Conservation (phyloP, 2,113 vertebrate species). For the Etia nguti region DNA sequence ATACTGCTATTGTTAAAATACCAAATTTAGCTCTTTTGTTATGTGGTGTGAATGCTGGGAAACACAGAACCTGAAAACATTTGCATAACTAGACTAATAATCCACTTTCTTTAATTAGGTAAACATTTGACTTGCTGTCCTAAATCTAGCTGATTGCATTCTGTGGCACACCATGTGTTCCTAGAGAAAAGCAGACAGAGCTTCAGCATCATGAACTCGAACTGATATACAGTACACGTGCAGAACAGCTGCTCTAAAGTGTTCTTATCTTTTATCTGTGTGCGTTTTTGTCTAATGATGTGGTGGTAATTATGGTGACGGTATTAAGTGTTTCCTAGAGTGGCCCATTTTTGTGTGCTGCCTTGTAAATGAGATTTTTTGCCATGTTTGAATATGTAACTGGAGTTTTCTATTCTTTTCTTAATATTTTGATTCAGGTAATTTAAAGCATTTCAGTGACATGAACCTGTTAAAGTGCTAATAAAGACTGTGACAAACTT, state of each 20-base stretch:
- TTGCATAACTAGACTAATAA: not conserved
- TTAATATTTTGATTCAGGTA: not conserved
- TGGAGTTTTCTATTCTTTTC: not conserved
- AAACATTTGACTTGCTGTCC: not conserved
- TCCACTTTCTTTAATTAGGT: not conserved
- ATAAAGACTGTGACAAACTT: not conserved
- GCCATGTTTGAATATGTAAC: not conserved
- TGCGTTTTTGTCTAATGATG: not conserved
- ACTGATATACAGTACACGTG: not conserved
- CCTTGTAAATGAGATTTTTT: not conserved
- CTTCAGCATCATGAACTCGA: not conserved
- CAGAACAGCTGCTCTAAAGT: not conserved
- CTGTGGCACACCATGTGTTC: not conserved
- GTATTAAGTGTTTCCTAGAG: not conserved
- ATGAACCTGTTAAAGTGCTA: constrained; percentile 3
- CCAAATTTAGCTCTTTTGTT: not conserved
- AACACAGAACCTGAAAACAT: not conserved
- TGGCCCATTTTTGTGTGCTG: not conserved
- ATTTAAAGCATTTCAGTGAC: not conserved
- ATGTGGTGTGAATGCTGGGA: not conserved
- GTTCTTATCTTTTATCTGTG: not conserved
- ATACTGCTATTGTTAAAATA: not conserved
- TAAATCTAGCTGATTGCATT: not conserved
- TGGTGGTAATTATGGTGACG: not conserved
- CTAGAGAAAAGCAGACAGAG: not conserved